These are phyloP conservation scores for Etia nguti DNA, from an alignment of 2,113 vertebrate species.

Conservation along the genomic window DNA sequence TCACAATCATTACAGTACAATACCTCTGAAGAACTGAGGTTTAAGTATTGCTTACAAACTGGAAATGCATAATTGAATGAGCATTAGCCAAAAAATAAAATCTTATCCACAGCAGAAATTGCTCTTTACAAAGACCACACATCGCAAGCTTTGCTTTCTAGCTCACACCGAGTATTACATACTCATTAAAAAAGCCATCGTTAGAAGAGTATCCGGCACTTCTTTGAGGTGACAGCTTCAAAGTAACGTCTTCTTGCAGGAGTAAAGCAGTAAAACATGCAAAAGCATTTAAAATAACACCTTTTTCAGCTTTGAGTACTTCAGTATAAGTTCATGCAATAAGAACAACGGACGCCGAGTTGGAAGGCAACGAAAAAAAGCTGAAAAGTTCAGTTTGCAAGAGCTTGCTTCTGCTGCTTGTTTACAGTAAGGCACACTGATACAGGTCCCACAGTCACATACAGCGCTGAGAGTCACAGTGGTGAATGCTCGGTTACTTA, in stretches of 20 bases:
- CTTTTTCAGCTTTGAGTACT: neutral
- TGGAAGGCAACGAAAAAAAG: neutral
- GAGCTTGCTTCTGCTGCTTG: neutral
- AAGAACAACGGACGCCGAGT: neutral
- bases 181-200: neutral
- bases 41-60: neutral
- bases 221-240: slow-evolving; percentile 4
- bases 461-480: slow-evolving; percentile 41
- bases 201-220: neutral
- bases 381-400: neutral
- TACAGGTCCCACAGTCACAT: slow-evolving; percentile 30
- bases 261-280: neutral
- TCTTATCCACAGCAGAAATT: neutral
- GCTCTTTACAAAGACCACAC: neutral
- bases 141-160: neutral
- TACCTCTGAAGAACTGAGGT: slow-evolving; percentile 18
- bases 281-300: neutral
- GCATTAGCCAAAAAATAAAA: neutral
- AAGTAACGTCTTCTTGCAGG: neutral
- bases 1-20: slow-evolving; percentile 52
- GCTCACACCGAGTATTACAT: neutral
- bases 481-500: slow-evolving; percentile 48
- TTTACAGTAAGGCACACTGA: slow-evolving; percentile 55
- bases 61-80: neutral
- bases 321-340: neutral